Base-by-base conservation (phyloP, 2,888 invertebrate species). In the Drosophila ustulata region DNA sequence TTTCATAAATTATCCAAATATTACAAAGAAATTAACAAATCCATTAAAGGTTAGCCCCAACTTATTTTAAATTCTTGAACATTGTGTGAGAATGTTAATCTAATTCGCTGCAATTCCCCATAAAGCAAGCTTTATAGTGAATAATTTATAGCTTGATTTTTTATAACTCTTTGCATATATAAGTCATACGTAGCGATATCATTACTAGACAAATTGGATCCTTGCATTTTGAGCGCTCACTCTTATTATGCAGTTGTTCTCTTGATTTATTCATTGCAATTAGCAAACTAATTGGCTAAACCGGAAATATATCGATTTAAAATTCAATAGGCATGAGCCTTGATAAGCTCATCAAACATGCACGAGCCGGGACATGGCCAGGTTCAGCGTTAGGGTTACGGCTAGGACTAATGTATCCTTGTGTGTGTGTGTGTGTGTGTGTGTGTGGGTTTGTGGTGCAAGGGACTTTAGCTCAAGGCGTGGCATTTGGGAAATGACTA, bases 321-420 rank as follows among this genome's bases (percentile, higher is more conserved):
- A 83, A 82, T 85, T 82, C 78, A 78, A 85, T 82, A 85, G 74
- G 68, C 70, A 52, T 32, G 50, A 73, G 56, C 82, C 82, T 82
- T 82, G 82, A 80, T 80, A 80, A 75, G 80, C 80, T 82, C 71
- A 80, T 80, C 72, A 80, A 66, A 70, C 71, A 85, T 85, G 78
- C 82, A 83, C 67, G 56, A 41, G 23, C 13, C 39, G 13, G 23
- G n/a, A 23, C 18, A 18, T 18, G 18, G 18, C 18, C 18, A 18
- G 18, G 18, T 18, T 18, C 43, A 64, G 63, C 37, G 13, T 26
- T 28, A 39, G 46, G 9, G 28, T 4, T 9, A 6, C 8, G 11
- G 30, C 30, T 9, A 30, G 32, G n/a, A 32, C 25, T 9, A 32
- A 8, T 8, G 28, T 39, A 26, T 30, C 46, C 2, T n/a, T 49